Conservation (phyloP, 2,113 vertebrate genomes). For the Oreocharis arfaki region DNA sequence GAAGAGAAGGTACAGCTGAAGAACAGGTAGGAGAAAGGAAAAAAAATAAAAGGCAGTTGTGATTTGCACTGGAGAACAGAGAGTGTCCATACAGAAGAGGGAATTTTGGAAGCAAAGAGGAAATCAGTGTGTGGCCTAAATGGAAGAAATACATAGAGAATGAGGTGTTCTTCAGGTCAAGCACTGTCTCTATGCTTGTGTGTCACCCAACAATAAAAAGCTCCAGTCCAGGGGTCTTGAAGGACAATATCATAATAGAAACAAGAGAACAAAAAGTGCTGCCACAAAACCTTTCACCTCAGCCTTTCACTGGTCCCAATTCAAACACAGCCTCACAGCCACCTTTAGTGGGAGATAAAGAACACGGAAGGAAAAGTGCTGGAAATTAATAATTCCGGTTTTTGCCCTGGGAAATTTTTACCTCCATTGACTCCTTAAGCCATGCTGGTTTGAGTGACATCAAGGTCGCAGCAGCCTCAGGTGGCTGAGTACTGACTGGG, state of each 20-base stretch:
- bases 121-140: neutral
- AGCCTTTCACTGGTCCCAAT: accelerated
- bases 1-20: neutral
- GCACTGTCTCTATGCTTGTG: neutral
- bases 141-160: neutral
- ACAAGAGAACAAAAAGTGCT: neutral
- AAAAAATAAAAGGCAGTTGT: neutral
- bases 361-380: neutral
- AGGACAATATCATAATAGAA: neutral
- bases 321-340: neutral
- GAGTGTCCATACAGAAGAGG: neutral
- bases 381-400: neutral
- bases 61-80: neutral
- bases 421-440: neutral
- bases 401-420: neutral
- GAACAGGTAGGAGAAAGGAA: neutral
- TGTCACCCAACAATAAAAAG: neutral
- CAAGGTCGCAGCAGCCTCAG: neutral
- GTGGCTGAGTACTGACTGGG: neutral
- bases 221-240: neutral
- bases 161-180: neutral
- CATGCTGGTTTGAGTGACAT: neutral
- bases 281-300: neutral
- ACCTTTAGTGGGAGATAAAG: neutral
- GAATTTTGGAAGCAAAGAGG: neutral